These are phyloP conservation scores for Riparia riparia DNA, from an alignment of 2,113 vertebrate species.

Conservation along the genomic window DNA sequence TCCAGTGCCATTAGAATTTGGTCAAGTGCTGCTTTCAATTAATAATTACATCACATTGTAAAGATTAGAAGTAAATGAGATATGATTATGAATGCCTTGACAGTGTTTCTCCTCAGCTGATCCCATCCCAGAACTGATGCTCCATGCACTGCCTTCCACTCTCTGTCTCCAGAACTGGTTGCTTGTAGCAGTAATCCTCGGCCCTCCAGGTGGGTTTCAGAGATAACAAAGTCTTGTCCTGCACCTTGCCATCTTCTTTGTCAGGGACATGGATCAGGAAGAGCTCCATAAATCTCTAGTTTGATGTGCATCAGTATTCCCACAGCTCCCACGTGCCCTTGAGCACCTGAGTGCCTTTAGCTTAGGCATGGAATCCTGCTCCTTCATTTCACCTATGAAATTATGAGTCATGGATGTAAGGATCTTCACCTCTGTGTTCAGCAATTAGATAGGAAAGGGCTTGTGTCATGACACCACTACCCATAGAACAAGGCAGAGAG, in stretches of 20 bases:
- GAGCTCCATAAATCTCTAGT: background rate
- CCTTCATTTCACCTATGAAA: background rate
- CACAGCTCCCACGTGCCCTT: background rate
- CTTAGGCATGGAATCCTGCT: background rate
- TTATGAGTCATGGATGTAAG: background rate
- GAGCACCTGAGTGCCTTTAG: background rate
- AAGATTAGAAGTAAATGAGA: background rate
- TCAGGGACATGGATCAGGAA: background rate
- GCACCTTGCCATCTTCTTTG: background rate
- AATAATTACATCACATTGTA: slow-evolving; percentile 27
- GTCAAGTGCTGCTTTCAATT: background rate
- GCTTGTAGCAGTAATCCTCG: background rate
- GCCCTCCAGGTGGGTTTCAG: background rate
- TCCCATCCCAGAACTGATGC: background rate
- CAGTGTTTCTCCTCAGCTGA: background rate
- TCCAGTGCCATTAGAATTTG: background rate
- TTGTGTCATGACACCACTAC: background rate
- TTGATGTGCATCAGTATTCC: background rate
- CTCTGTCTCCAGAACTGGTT: background rate
- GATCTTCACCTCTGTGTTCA: background rate
- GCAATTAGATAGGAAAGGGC: background rate
- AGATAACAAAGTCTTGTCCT: background rate
- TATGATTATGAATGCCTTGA: background rate
- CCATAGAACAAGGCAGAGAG: background rate
- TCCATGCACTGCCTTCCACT: background rate